Conservation (phyloP, 2,888 invertebrate genomes). For the Dicycla oo region DNA sequence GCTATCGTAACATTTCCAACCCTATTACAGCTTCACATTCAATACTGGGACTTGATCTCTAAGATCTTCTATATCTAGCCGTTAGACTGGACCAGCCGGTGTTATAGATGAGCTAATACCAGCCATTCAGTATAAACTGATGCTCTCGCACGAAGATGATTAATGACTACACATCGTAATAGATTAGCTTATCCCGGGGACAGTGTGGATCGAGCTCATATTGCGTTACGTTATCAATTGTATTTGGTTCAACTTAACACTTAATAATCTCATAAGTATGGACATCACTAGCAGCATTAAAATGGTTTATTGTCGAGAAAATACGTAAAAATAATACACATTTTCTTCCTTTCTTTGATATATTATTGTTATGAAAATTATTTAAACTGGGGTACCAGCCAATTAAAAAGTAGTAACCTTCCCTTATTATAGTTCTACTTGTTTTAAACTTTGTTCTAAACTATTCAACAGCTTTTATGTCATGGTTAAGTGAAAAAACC, state of each 20-base stretch:
- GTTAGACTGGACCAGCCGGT: slow-evolving; percentile 11
- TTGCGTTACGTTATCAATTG: slow-evolving; percentile 18
- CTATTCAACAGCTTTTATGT: background rate
- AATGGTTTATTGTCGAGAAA: background rate
- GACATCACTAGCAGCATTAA: background rate
- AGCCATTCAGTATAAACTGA: slow-evolving; percentile 46
- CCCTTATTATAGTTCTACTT: background rate
- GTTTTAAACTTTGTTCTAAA: background rate
- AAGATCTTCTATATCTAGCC: slow-evolving; percentile 27
- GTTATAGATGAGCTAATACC: slow-evolving; percentile 29
- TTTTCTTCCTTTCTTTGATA: too few relatives aligned
- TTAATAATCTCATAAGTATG: background rate
- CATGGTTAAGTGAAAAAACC: background rate
- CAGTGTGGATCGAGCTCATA: slow-evolving; percentile 17
- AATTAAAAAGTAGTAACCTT: background rate
- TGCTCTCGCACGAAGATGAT: slow-evolving; percentile 49
- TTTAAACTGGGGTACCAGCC: background rate
- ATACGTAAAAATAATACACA: too few relatives aligned
- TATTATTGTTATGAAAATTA: background rate
- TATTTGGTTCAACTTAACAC: background rate
- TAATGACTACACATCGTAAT: slow-evolving; percentile 57
- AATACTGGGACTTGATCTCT: slow-evolving; percentile 1
- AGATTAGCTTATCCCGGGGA: slow-evolving; percentile 43
- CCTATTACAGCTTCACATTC: background rate
- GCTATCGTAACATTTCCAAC: background rate